Base-by-base conservation (phyloP, 2,888 invertebrate species). In the Diadromus collaris region DNA sequence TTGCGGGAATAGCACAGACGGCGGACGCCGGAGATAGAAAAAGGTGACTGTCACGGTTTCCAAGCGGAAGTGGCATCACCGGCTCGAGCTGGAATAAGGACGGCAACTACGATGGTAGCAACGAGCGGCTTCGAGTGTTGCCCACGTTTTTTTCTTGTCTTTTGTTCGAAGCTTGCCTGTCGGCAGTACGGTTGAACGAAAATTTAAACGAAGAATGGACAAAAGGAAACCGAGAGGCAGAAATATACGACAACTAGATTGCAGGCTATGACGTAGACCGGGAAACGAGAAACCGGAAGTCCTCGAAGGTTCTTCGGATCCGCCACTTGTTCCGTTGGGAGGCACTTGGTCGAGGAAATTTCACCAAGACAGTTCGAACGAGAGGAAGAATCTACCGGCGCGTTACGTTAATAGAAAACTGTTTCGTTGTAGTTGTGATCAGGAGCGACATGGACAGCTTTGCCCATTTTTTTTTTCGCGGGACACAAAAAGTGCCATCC, bases 21-120 rank as follows among this genome's bases (percentile, higher is more conserved):
- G 41, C 29, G 61, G 46, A 64, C 29, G 32, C 34, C 24, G 34
- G 51, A 29, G 13, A 68, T 24, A 69, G 46, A 64, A 69, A 64
- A 65, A 58, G 29, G 34, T 21, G 51, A 65, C 44, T 58, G 21
- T 29, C 32, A 69, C 51, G 63, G 44, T 61, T 78, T 60, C 61
- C 6, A 32, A 61, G 19, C 32, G 54, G 63, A 21, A 32, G 58
- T 70, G 65, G 21, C 56, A 27, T 54, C 51, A 70, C 51, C 65
- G 69, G 54, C 46, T 10, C 21, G 44, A 69, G 32, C 63, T 27
- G n/a, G 34, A 44, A 51, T 38, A 48, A 61, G 21, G 51, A 29
- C 71, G n/a, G 41, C 13, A 38, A 61, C 16, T 38, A n/a, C 27
- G 63, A 61, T 29, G 13, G 27, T n/a, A n/a, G 34, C 32, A 60